Evolutionary conservation across 2,113 vertebrate genomes (phyloP), one percentile per base, ranked within the genome.

Genomic region (Odocoileus virginianus): DNA sequence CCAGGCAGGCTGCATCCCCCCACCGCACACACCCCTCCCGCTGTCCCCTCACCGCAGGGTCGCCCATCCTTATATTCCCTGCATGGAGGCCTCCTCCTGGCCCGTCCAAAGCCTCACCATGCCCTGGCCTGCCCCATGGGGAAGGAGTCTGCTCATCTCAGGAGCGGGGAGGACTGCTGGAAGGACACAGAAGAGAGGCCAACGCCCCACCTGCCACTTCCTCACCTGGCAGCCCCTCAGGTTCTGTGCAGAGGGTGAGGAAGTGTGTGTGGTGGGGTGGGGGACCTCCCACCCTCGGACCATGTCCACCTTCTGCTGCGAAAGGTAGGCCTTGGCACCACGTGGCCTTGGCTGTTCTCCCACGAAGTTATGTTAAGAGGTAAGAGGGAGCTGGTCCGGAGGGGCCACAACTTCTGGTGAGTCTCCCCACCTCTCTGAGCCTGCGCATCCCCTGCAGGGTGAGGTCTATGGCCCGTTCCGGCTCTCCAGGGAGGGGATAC

Each of bases 331-430:
- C 36, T 54, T 3, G 2, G 57, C 8, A 3, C 36, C 84, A 2
- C 1, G 0, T 3, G 15, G 11, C 47, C 5, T 0, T 6, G 28
- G 36, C 82, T 67, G 21, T 15, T 28, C 14, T n/a, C 33, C 50
- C 11, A 4, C 0, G 1, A 36, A 30, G n/a, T 15, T 2, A 2
- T 55, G 47, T 7, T 0, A 13, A 50, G 47, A 50, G 2, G 25
- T 12, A 45, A 90, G 60, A 16, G 25, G 14, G 2, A 36, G 43
- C 71, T 25, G 7, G 67, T 30, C 14, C 0, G 1, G 6, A 67
- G 33, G 19, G 58, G 27, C 45, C 3, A 11, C 1, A 3, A 27
- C 89, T 82, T 27, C 45, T 4, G 17, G 19, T 2, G 16, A 61
- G 45, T 64, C 14, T 6, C 40, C 1, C 28, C 30, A 5, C 8